Evolutionary conservation across 2,113 vertebrate genomes (phyloP).

Genomic region (Varanus komodoensis): DNA sequence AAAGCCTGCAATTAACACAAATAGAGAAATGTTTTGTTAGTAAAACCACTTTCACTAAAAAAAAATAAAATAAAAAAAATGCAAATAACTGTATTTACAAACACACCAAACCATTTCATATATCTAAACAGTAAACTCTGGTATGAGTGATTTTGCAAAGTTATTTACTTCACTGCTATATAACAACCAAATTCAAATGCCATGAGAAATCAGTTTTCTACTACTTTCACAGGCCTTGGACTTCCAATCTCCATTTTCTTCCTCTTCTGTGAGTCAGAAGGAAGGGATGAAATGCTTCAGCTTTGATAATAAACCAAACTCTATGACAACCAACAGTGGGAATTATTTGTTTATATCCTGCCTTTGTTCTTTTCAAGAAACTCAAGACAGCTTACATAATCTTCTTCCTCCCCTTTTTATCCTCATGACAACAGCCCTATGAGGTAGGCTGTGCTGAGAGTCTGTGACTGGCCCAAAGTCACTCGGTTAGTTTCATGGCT

Average conservation of each 20-base stretch:
- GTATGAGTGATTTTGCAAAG: not conserved
- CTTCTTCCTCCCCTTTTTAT: no score
- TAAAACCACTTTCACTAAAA: constrained; percentile 20
- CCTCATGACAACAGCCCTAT: no score
- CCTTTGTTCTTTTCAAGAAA: no score
- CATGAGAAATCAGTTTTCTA: not conserved
- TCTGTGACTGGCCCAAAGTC: no score
- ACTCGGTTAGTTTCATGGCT: no score
- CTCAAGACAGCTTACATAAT: no score
- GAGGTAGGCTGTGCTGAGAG: no score
- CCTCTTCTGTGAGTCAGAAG: not conserved
- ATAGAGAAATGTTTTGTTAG: constrained; percentile 12
- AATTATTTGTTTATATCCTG: not conserved
- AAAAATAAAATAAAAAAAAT: constrained; percentile 6
- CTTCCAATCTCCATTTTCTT: not conserved
- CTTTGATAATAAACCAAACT: not conserved
- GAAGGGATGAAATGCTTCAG: not conserved
- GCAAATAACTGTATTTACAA: not conserved
- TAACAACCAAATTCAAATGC: not conserved
- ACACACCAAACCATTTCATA: not conserved
- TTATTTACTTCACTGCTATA: not conserved
- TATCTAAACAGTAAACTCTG: not conserved
- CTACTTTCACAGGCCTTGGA: not conserved
- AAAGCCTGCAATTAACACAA: constrained; percentile 83
- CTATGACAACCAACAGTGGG: not conserved